Evolutionary conservation across 2,113 vertebrate species (phyloP).

Genomic region (Neolamprologus devosi): DNA sequence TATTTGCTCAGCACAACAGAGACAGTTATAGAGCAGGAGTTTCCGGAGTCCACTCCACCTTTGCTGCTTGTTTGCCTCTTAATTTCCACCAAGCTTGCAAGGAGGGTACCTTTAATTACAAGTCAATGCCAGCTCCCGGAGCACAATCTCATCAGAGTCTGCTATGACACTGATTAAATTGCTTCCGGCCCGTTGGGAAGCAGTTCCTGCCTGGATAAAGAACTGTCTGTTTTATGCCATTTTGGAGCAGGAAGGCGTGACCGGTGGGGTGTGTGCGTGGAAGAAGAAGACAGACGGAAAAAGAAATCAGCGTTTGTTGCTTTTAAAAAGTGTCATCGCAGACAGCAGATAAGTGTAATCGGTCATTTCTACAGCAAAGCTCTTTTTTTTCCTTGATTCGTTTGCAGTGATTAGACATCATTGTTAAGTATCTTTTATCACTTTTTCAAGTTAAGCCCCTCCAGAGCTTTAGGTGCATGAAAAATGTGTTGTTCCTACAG

Average conservation of each 20-base stretch:
- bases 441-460: conserved; percentile 37
- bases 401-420: conserved; percentile 39
- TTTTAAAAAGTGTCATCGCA: neutral
- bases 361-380: neutral
- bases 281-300: neutral
- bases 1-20: neutral
- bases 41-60: conserved; percentile 28
- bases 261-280: neutral
- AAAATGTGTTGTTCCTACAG: conserved; percentile 26
- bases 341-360: neutral
- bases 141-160: conserved; percentile 74
- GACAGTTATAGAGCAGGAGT: neutral
- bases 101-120: conserved; percentile 69
- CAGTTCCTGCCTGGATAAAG: conserved; percentile 39
- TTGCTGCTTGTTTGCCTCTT: conserved; percentile 28
- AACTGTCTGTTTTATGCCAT: neutral
- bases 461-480: conserved; percentile 30
- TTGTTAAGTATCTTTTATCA: conserved; percentile 33
- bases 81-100: conserved; percentile 48
- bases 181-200: conserved; percentile 56
- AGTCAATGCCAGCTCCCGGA: conserved; percentile 70
- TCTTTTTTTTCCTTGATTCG: conserved; percentile 2
- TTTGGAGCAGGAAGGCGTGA: neutral
- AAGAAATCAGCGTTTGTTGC: neutral
- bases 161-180: conserved; percentile 76